Conservation (phyloP, 2,888 invertebrate genomes). For the Mycogona germanica region DNA sequence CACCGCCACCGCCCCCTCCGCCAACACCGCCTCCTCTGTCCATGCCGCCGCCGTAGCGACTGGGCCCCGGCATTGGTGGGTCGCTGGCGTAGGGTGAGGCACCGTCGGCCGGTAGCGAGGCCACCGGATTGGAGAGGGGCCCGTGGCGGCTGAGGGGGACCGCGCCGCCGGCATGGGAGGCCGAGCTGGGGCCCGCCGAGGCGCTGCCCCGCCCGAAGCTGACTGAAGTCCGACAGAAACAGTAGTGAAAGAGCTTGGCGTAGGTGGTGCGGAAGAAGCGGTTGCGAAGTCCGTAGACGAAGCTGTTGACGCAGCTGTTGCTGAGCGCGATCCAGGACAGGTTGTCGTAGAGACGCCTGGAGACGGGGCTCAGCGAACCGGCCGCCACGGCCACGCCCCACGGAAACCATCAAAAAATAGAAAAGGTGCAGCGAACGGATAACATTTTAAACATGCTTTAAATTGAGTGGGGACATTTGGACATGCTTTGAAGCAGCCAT, state of each 20-base stretch:
- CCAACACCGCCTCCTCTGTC: no score
- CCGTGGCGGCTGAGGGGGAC: conserved; percentile 11
- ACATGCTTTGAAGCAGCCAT: no score
- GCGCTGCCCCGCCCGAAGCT: conserved; percentile 42
- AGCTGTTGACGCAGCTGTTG: conserved; percentile 53
- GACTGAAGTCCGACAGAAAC: conserved; percentile 63
- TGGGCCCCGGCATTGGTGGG: no score
- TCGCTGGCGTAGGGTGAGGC: not conserved
- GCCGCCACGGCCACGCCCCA: conserved; percentile 48
- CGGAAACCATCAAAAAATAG: no score
- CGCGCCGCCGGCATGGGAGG: conserved; percentile 13
- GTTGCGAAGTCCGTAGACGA: conserved; percentile 52
- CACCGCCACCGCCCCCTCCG: no score
- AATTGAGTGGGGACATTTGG: no score
- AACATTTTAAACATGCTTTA: no score
- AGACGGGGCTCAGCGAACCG: conserved; percentile 32
- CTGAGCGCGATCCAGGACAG: conserved; percentile 54
- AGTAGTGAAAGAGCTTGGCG: conserved; percentile 60
- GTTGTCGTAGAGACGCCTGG: conserved; percentile 42
- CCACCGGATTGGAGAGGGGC: not conserved
- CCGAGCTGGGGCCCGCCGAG: conserved; percentile 28
- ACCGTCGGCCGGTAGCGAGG: conserved; percentile 6
- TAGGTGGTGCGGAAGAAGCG: conserved; percentile 54
- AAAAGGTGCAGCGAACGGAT: no score
- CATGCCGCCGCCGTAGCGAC: not conserved